Evolutionary conservation across 2,113 vertebrate genomes (phyloP).

Genomic region (Aegotheles bennettii): DNA sequence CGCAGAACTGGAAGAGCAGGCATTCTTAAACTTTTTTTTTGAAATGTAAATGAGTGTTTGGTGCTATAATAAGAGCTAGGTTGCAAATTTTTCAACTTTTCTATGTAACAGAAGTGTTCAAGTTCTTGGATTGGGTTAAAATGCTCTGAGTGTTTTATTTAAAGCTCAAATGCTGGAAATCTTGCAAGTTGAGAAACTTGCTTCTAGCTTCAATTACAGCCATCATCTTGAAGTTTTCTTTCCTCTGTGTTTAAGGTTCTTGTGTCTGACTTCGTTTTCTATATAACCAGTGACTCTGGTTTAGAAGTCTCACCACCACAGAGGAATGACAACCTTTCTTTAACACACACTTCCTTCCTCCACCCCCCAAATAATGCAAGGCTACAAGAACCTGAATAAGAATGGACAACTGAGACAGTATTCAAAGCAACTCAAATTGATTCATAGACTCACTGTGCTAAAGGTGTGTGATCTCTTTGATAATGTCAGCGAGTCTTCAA

Average conservation of each 20-base stretch:
- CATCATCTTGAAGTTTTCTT: neutral
- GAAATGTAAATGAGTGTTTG: neutral
- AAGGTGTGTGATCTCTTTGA: neutral
- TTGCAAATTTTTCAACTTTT: neutral
- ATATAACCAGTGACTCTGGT: neutral
- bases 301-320: neutral
- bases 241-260: neutral
- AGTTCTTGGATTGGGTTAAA: neutral
- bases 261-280: neutral
- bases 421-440: neutral
- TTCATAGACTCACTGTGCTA: neutral
- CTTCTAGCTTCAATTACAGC: neutral
- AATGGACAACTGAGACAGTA: neutral
- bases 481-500: neutral
- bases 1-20: slow-evolving; percentile 9
- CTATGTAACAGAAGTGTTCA: neutral
- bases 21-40: neutral
- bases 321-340: neutral
- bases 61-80: neutral
- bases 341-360: neutral
- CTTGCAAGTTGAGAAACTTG: neutral
- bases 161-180: neutral
- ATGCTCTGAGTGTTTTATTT: neutral
- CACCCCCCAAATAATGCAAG: neutral
- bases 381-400: neutral